Evolutionary conservation across 2,888 invertebrate species (phyloP), one percentile per base, ranked within the genome.

Genomic region (Drosophila yooni): DNA sequence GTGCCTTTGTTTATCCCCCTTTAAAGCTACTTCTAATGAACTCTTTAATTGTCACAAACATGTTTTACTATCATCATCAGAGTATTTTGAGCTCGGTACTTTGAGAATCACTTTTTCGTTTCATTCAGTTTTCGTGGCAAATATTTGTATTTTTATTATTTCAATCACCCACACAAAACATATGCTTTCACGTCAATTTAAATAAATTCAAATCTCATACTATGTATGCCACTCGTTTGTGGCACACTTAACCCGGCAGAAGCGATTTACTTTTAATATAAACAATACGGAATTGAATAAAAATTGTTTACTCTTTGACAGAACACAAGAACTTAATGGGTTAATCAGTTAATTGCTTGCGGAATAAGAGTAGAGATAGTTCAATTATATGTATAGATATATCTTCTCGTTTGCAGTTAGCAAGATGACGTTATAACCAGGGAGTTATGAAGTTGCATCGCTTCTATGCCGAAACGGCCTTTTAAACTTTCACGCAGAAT

Each of bases 341-440:
- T 46, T 46, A 1, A 50, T 27, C 33, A 34, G 18, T 21, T 48
- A n/a, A 25, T 54, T 27, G 13, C 1, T 1, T 13, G 46, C 3
- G 2, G 6, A 38, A 18, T 13, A 18, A 18, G 25, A 53, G 25
- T 53, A 10, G 15, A 18, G 4, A 18, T 53, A 10, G 2, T 11
- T 21, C 1, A 7, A 15, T 21, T 13, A 21, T 21, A 5, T 21
- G 8, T 15, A 29, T 54, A n/a, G 6, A 36, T 27, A 59, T 2
- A 21, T 34, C 6, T 29, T 60, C n/a, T 40, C n/a, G 3, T 40
- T 43, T 70, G 25, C 31, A 78, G 76, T 29, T n/a, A 43, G n/a
- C 3, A 72, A 79, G 72, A 79, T 78, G 71, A 50, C 48, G 59
- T 29, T 68, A 74, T 60, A 74, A 34, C 29, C 18, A 10, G 38